Percentiles rank a stretch among this genome's conserved stretches.
phyloP scores from a whole-genome alignment of 2,888 invertebrate genomes.

The Drosophila dives region DNA sequence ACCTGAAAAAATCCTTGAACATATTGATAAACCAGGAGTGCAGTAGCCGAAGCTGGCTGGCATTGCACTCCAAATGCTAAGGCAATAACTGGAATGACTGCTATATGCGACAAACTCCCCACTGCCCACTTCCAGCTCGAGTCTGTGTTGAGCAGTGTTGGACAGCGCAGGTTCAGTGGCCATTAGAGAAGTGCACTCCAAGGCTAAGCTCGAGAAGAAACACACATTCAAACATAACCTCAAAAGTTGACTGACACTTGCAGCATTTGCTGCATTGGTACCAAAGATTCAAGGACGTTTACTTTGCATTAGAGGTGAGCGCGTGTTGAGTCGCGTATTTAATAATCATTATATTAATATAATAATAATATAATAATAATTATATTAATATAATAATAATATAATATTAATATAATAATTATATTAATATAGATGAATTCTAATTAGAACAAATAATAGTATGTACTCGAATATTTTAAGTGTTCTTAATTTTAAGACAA shows the following conservation, averaged over 20 bases:
- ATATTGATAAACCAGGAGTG: conserved; percentile 80
- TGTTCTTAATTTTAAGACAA: neutral
- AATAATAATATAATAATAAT: no score
- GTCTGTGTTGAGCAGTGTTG: conserved; percentile 7
- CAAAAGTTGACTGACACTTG: conserved; percentile 28
- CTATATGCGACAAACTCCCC: conserved; percentile 17
- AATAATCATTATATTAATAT: no score
- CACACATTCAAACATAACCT: conserved; percentile 10
- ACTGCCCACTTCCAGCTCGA: neutral
- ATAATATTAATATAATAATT: neutral
- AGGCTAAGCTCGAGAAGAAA: conserved; percentile 17
- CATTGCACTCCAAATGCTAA: conserved; percentile 46
- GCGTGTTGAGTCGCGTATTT: neutral
- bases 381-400: no score
- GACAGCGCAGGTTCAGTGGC: conserved; percentile 20
- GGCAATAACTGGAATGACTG: conserved; percentile 67
- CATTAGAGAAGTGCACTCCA: conserved; percentile 58
- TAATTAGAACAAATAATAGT: neutral
- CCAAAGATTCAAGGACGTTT: conserved; percentile 13
- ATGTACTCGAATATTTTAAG: neutral
- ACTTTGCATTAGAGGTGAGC: conserved; percentile 6
- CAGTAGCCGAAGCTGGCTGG: conserved; percentile 68
- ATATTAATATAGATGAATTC: neutral
- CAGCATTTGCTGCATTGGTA: conserved; percentile 3
- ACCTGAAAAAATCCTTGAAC: conserved; percentile 82